Conservation (phyloP, 2,113 vertebrate genomes). For the Nematolebias whitei region DNA sequence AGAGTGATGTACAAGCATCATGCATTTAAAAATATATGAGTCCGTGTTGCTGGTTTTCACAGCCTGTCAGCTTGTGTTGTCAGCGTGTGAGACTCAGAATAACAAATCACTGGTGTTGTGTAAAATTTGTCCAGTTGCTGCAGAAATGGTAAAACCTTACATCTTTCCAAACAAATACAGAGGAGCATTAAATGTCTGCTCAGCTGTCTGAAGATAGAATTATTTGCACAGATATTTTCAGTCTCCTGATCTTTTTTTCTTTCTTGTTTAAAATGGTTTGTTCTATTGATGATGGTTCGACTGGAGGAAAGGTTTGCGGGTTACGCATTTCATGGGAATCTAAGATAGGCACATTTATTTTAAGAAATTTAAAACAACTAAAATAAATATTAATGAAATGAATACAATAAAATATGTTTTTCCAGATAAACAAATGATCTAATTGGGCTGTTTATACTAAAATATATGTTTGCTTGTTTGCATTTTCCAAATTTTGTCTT, state of each 20-base stretch:
- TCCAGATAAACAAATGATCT: too few relatives aligned
- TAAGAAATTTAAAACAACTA: too few relatives aligned
- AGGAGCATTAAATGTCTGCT: constrained; percentile 87
- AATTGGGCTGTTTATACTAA: too few relatives aligned
- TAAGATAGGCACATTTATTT: too few relatives aligned
- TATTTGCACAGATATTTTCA: not conserved
- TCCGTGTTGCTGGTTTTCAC: not conserved
- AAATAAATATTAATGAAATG: too few relatives aligned
- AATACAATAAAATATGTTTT: too few relatives aligned
- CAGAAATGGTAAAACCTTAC: constrained; percentile 80
- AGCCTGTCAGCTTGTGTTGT: constrained; percentile 8
- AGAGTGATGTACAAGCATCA: not conserved
- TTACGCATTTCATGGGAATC: too few relatives aligned
- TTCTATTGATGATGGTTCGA: not conserved
- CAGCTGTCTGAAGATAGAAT: constrained; percentile 68
- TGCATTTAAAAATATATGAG: constrained; percentile 7
- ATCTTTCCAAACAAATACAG: constrained; percentile 86
- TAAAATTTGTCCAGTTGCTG: constrained; percentile 58
- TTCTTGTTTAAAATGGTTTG: not conserved
- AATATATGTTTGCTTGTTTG: too few relatives aligned
- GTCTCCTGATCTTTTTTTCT: not conserved
- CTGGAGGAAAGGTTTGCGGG: not conserved
- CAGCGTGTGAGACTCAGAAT: constrained; percentile 74
- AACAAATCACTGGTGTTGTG: constrained; percentile 83
- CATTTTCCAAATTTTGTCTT: too few relatives aligned